A percentile compares a stretch with the other conserved stretches of the same genome.
Evolutionary conservation across 2,797 vertebrate species (phyloP).

Genomic region (Bradypodion ventrale): DNA sequence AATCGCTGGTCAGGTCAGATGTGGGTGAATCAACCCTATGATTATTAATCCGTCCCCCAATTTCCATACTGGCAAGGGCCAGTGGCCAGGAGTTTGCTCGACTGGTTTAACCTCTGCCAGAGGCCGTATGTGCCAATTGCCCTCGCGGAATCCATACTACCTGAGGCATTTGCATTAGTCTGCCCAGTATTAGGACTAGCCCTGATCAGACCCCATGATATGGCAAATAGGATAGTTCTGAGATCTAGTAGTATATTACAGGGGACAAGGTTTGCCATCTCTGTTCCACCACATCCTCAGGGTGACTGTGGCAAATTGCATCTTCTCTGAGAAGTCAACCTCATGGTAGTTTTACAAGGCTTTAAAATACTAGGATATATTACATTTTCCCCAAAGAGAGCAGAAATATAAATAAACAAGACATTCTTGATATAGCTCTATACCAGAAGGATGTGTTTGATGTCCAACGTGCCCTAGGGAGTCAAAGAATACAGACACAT

Average conservation of each 20-base stretch:
- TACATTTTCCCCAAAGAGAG: neutral
- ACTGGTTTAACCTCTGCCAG: too few relatives aligned
- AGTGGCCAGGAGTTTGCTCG: too few relatives aligned
- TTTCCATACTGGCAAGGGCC: too few relatives aligned
- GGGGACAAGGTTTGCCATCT: neutral
- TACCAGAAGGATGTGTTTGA: neutral
- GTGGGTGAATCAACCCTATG: too few relatives aligned
- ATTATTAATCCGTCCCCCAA: too few relatives aligned
- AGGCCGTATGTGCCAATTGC: too few relatives aligned
- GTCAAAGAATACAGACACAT: neutral
- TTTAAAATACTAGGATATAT: neutral
- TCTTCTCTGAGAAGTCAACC: neutral
- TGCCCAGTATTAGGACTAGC: neutral
- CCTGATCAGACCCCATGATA: too few relatives aligned
- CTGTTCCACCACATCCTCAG: neutral
- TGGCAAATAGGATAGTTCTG: neutral
- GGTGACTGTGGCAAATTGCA: neutral
- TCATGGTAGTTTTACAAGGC: neutral
- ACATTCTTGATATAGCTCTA: neutral
- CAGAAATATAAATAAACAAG: neutral
- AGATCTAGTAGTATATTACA: neutral
- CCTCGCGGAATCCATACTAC: too few relatives aligned
- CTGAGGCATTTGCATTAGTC: neutral
- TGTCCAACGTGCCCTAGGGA: neutral
- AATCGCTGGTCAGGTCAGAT: too few relatives aligned